Evolutionary conservation across 2,797 vertebrate species (phyloP), one percentile per base, ranked within the genome.

Genomic region (Pseudotriccus pelzelni): DNA sequence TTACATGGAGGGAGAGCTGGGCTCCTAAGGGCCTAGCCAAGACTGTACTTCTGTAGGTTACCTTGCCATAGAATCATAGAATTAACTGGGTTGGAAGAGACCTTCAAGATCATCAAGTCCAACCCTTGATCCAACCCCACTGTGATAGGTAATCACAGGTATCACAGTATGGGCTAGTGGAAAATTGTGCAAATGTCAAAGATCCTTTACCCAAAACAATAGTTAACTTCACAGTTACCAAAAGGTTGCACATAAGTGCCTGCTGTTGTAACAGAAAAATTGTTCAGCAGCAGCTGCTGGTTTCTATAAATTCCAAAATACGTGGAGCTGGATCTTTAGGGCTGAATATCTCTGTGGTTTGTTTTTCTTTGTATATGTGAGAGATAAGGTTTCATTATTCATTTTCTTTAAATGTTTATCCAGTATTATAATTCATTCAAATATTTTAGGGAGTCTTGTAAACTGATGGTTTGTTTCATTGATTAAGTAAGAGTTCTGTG

Each of bases 401-500:
- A 13, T 76, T 86, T 84, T 88, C 43, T 79, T 75, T 55, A 63
- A 76, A 66, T 49, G 21, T 86, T 78, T 84, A 63, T 63, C 34
- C 15, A 67, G 19, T 63, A 43, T 41, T 91, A 20, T 47, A 87
- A 59, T 10, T 69, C 6, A 18, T 46, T 72, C 18, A 73, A 73
- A 24, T 86, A 44, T 76, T 90, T 80, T 52, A 79, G 55, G 88
- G 49, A 60, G 21, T 67, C 64, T 55, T 75, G 66, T 90, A 87
- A 91, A 89, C 39, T 22, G 30, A 84, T 84, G 59, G 53, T 73
- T 94, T 96, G 55, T 67, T 93, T 93, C 84, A 91, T 82, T 91
- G 85, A 90, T 92, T 83, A 91, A 91, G 68, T 67, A 92, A 21
- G 8, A 84, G 44, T 21, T 90, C 23, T 84, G 70, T 27, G 15